Evolutionary conservation across 1,140 invertebrate genomes (phyloP), one percentile per base, ranked within the genome.

Genomic region (Harpegnathos saltator): DNA sequence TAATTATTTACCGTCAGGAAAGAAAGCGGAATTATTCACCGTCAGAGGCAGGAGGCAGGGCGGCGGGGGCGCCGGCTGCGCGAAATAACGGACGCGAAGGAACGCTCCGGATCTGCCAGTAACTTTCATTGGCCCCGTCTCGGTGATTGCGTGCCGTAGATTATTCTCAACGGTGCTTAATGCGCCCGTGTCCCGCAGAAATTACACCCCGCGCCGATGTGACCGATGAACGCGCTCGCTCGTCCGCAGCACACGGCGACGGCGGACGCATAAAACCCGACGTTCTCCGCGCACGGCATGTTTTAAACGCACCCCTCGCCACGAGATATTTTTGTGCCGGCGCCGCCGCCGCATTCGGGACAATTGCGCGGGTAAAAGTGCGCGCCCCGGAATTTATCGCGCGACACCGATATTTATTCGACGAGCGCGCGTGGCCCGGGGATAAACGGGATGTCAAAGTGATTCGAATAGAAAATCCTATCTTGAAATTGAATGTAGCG

Each of bases 141-240:
- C 69, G 75, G 65, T 22, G 75, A 74, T 82, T 82, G 80, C 80
- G 71, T 82, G 80, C 56, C 22, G 56, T 82, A 74, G 68, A 75
- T 82, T 82, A 74, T 82, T 61, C 71, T 82, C 80, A 82, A 75
- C 80, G 44, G 68, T 75, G 71, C 48, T 82, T 82, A 82, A 75
- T 82, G 80, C 56, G 59, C 80, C 75, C 58, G 69, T 82, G 69
- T 82, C 56, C 22, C 69, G 48, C 59, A 82, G 22, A 82, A 82
- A 82, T 82, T 82, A 82, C 65, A 80, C 19, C 54, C 75, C 9
- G 14, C 24, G 54, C 52, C 52, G 65, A 71, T 33, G 80, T 54
- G 71, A 75, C 80, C 68, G 80, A 74, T 33, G 78, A 14, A 50
- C 78, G 56, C 38, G n/a, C n/a, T n/a, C n/a, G n/a, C n/a, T n/a